Evolutionary conservation across 2,888 invertebrate species (phyloP).

Genomic region (Timandra comae): DNA sequence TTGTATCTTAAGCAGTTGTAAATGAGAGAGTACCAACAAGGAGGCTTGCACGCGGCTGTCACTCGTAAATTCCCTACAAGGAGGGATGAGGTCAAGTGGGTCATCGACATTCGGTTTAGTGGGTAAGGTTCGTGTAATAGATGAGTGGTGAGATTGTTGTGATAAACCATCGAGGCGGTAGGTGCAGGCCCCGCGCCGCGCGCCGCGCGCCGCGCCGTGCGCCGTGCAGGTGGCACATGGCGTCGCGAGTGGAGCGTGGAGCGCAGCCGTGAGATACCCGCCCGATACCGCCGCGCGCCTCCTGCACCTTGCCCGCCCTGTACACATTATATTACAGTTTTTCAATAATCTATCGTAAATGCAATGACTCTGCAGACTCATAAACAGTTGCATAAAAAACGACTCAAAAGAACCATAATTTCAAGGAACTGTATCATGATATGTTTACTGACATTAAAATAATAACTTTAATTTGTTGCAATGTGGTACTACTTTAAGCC

Average conservation of each 20-base stretch:
- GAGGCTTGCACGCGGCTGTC: slow-evolving; percentile 35
- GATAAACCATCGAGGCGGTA: slow-evolving; percentile 56
- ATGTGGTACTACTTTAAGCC: too few relatives aligned
- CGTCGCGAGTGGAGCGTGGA: slow-evolving; percentile 69
- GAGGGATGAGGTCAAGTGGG: slow-evolving; percentile 42
- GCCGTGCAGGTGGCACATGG: slow-evolving; percentile 51
- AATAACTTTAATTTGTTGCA: too few relatives aligned
- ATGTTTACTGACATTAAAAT: too few relatives aligned
- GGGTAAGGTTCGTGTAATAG: slow-evolving; percentile 59
- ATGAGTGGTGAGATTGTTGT: slow-evolving; percentile 58
- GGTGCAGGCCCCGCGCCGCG: too few relatives aligned
- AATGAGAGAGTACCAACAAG: too few relatives aligned
- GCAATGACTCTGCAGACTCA: too few relatives aligned
- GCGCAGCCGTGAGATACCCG: slow-evolving; percentile 66
- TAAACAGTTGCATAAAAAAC: too few relatives aligned
- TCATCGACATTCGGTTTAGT: slow-evolving; percentile 60
- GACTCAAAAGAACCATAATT: too few relatives aligned
- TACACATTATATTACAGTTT: background rate
- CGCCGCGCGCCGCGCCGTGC: too few relatives aligned
- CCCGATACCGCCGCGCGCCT: slow-evolving; percentile 43
- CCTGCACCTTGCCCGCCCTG: background rate
- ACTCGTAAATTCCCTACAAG: slow-evolving; percentile 40
- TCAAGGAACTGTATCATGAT: too few relatives aligned
- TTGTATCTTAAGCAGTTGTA: too few relatives aligned
- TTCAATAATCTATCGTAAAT: too few relatives aligned